phyloP scores from a whole-genome alignment of 1,140 invertebrate species.

The Heliconius hewitsoni region DNA sequence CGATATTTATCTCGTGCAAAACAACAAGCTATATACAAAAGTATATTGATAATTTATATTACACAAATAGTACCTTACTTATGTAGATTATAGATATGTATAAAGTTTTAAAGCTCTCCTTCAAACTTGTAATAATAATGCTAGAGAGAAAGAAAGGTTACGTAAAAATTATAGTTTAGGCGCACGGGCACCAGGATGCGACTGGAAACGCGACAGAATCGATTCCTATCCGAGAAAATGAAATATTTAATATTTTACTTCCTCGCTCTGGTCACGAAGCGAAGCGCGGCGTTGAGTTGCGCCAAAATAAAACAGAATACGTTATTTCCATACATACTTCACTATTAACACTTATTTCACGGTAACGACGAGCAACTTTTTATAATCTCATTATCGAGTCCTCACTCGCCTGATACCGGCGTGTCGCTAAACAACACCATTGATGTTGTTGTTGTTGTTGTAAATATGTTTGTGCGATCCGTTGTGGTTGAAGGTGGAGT shows the following conservation, averaged over 20 bases:
- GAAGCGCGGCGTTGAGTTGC: too few relatives aligned
- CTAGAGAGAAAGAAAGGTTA: constrained; percentile 21
- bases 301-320: constrained; percentile 7
- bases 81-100: constrained; percentile 52
- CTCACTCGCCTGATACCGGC: constrained; percentile 11
- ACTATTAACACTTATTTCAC: constrained; percentile 10
- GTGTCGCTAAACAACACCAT: constrained; percentile 38
- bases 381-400: constrained; percentile 17
- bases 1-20: not conserved
- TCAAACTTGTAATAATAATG: constrained; percentile 38
- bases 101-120: constrained; percentile 65
- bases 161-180: not conserved
- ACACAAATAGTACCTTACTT: constrained; percentile 20
- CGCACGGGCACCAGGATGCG: too few relatives aligned
- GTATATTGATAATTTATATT: constrained; percentile 24
- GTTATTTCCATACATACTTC: constrained; percentile 24
- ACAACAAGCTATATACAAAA: constrained; percentile 35
- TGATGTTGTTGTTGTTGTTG: constrained; percentile 63
- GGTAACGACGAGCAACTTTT: not conserved
- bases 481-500: constrained; percentile 57
- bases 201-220: too few relatives aligned
- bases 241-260: too few relatives aligned
- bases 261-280: too few relatives aligned
- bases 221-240: too few relatives aligned
- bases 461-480: constrained; percentile 65